Percentiles rank a stretch among this genome's conserved stretches.
phyloP scores from a whole-genome alignment of 1,140 invertebrate species.

The Bathynomus jamesi region DNA sequence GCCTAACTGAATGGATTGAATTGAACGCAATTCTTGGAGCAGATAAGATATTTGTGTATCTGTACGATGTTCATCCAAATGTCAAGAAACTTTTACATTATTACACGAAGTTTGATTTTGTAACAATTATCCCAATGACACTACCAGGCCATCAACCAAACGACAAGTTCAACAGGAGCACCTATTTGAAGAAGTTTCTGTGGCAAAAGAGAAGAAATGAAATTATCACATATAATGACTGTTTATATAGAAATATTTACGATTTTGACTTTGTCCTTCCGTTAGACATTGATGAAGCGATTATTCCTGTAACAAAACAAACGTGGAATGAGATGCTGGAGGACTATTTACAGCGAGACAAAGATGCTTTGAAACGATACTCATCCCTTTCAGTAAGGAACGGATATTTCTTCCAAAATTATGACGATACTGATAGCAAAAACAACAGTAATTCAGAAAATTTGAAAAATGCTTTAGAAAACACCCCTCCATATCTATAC shows the following conservation, averaged over 20 bases:
- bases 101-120: conserved; percentile 42
- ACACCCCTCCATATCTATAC: conserved; percentile 87
- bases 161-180: conserved; percentile 73
- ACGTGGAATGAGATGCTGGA: conserved; percentile 74
- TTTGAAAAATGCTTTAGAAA: conserved; percentile 70
- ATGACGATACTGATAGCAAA: conserved; percentile 14
- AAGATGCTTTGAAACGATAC: conserved; percentile 19
- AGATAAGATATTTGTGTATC: conserved; percentile 45
- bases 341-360: conserved; percentile 47
- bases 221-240: conserved; percentile 93
- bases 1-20: conserved; percentile 47
- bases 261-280: conserved; percentile 42
- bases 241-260: conserved; percentile 87
- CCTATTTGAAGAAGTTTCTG: conserved; percentile 68
- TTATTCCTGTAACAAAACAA: conserved; percentile 67
- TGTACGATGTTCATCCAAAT: conserved; percentile 43
- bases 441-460: conserved; percentile 44
- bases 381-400: conserved; percentile 34
- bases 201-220: conserved; percentile 91
- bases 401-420: conserved; percentile 32
- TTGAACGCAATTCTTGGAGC: conserved; percentile 44
- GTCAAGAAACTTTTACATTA: conserved; percentile 42
- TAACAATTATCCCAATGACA: conserved; percentile 54
- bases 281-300: conserved; percentile 33
- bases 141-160: conserved; percentile 86